phyloP scores from a whole-genome alignment of 1,140 invertebrate species.

The Artemia franciscana region DNA sequence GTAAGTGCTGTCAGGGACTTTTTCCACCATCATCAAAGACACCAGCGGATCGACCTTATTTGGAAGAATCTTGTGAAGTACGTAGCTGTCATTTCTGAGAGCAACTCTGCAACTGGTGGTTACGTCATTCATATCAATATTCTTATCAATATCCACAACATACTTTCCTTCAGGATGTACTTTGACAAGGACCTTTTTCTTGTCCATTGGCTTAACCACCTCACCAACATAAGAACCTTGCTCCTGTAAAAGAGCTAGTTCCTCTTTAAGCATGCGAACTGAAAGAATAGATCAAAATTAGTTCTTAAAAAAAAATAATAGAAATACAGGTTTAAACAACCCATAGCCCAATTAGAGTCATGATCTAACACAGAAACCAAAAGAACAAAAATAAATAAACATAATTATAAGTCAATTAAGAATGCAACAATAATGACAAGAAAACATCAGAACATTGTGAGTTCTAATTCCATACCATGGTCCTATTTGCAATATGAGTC shows the following conservation, averaged over 20 bases:
- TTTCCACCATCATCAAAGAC: conserved; percentile 99
- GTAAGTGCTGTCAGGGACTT: conserved; percentile 96
- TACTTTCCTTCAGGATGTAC: conserved; percentile 99
- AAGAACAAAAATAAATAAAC: no score
- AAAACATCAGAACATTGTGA: no score
- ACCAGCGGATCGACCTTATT: conserved; percentile 99
- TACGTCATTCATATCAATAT: conserved; percentile 95
- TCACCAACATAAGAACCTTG: conserved; percentile 99
- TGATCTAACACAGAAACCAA: no score
- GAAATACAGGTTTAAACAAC: no score
- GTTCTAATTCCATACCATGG: no score
- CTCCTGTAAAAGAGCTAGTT: conserved; percentile 90
- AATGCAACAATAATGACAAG: no score
- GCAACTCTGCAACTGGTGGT: conserved; percentile 95
- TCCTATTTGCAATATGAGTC: no score
- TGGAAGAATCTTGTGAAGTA: conserved; percentile 92
- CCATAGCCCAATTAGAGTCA: no score
- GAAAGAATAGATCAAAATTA: conserved; percentile 16
- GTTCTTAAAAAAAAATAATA: no score
- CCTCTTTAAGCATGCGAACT: conserved; percentile 93
- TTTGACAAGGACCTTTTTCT: conserved; percentile 98
- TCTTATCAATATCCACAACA: conserved; percentile 98
- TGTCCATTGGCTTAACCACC: conserved; percentile 99
- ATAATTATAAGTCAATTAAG: no score
- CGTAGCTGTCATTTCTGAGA: conserved; percentile 93